Evolutionary conservation across 2,888 invertebrate species (phyloP).

Genomic region (Cataglyphis livida): DNA sequence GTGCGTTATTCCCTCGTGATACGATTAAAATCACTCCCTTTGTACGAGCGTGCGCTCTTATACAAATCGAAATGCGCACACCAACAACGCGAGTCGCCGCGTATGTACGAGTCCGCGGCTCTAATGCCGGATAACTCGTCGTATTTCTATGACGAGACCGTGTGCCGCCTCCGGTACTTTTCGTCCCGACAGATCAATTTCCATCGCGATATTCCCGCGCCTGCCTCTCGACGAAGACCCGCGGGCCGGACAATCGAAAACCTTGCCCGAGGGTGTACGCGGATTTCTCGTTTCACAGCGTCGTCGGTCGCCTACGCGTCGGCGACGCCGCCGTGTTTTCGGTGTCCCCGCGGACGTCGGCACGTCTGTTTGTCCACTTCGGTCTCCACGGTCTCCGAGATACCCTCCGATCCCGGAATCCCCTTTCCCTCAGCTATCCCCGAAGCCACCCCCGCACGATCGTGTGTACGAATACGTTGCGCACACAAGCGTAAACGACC

Average conservation of each 20-base stretch:
- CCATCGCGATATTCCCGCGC: constrained; percentile 66
- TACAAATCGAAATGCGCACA: constrained; percentile 40
- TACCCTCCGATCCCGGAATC: constrained; percentile 67
- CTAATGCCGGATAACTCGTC: constrained; percentile 56
- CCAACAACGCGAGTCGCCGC: background rate
- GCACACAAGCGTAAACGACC: background rate
- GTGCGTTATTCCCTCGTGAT: constrained; percentile 39
- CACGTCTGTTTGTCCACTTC: constrained; percentile 85
- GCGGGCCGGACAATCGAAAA: constrained; percentile 74
- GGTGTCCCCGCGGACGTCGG: constrained; percentile 79
- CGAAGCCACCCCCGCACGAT: background rate
- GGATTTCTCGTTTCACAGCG: constrained; percentile 75
- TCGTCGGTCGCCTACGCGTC: constrained; percentile 56
- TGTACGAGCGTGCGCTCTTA: constrained; percentile 44
- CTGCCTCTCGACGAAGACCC: constrained; percentile 58
- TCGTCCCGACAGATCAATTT: constrained; percentile 73
- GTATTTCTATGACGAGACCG: constrained; percentile 70
- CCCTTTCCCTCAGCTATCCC: constrained; percentile 35
- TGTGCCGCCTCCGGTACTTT: constrained; percentile 62
- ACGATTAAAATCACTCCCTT: constrained; percentile 52
- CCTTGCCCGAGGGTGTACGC: constrained; percentile 73
- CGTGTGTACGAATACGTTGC: background rate
- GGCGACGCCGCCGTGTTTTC: constrained; percentile 78
- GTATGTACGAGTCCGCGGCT: constrained; percentile 19
- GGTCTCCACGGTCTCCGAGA: constrained; percentile 78